A percentile compares a stretch with the other conserved stretches of the same genome.
Evolutionary conservation across 2,113 vertebrate species (phyloP).

Genomic region (Pelusios castaneus): DNA sequence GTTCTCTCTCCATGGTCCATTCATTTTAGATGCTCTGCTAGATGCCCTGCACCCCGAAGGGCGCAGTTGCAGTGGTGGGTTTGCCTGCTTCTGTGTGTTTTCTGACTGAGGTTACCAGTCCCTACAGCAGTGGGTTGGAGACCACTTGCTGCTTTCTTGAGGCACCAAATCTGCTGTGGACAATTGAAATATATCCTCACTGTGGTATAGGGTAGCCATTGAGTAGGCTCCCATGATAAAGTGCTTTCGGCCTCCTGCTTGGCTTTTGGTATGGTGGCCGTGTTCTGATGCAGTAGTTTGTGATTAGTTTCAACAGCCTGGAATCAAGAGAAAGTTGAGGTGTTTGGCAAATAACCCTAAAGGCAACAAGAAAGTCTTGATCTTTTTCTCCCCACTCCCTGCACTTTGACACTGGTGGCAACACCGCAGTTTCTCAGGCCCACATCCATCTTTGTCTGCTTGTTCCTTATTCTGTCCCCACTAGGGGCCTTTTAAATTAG

Average conservation of each 20-base stretch:
- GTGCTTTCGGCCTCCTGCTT: not conserved
- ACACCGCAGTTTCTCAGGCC: not conserved
- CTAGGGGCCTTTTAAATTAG: not conserved
- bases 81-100: not conserved
- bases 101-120: not conserved
- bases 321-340: not conserved
- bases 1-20: not conserved
- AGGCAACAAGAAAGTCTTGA: not conserved
- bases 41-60: not conserved
- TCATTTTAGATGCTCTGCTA: not conserved
- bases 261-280: not conserved
- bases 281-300: not conserved
- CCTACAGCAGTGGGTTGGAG: not conserved
- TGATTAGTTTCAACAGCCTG: not conserved
- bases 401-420: not conserved
- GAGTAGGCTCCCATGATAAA: not conserved
- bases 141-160: fast-evolving
- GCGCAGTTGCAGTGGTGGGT: not conserved
- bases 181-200: not conserved
- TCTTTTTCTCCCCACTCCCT: not conserved
- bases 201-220: not conserved
- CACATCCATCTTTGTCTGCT: not conserved
- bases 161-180: fast-evolving
- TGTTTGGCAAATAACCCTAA: not conserved
- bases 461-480: not conserved